A percentile compares a stretch with the other conserved stretches of the same genome.
Evolutionary conservation across 2,797 vertebrate genomes (phyloP).

Genomic region (Xenops minutus): DNA sequence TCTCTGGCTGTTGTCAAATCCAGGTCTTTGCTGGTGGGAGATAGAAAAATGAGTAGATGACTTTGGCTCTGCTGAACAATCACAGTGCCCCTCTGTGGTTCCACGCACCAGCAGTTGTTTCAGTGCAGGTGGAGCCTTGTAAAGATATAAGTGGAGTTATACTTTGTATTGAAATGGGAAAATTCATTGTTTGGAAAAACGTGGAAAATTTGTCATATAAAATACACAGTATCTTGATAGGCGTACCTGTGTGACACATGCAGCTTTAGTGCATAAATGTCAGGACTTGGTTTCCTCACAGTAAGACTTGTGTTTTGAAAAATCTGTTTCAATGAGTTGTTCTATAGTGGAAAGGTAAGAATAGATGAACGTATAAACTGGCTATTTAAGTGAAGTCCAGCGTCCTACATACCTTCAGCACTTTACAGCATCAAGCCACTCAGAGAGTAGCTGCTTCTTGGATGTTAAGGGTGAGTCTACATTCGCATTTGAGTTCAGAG

Average conservation of each 20-base stretch:
- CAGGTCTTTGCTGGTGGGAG: not conserved
- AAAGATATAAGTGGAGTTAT: not conserved
- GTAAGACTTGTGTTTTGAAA: not conserved
- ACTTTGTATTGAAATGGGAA: not conserved
- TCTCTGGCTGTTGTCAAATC: not conserved
- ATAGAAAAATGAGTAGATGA: not conserved
- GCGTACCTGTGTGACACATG: not conserved
- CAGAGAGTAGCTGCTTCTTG: not conserved
- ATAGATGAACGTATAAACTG: not conserved
- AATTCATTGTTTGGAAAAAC: not conserved
- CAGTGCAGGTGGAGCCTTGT: not conserved
- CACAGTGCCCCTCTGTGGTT: constrained; percentile 8
- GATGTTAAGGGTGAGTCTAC: not conserved
- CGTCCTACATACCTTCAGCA: not conserved
- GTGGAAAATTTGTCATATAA: not conserved
- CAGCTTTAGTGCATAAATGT: not conserved
- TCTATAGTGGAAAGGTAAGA: not conserved
- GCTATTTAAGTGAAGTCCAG: not conserved
- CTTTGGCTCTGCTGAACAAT: not conserved
- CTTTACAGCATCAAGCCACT: not conserved
- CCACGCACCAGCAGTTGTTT: not conserved
- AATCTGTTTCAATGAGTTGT: not conserved
- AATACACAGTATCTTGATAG: not conserved
- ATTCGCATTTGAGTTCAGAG: not conserved
- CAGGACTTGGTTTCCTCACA: not conserved